These are phyloP conservation scores for Condylura cristata DNA, from an alignment of 2,113 vertebrate genomes.

Conservation along the genomic window DNA sequence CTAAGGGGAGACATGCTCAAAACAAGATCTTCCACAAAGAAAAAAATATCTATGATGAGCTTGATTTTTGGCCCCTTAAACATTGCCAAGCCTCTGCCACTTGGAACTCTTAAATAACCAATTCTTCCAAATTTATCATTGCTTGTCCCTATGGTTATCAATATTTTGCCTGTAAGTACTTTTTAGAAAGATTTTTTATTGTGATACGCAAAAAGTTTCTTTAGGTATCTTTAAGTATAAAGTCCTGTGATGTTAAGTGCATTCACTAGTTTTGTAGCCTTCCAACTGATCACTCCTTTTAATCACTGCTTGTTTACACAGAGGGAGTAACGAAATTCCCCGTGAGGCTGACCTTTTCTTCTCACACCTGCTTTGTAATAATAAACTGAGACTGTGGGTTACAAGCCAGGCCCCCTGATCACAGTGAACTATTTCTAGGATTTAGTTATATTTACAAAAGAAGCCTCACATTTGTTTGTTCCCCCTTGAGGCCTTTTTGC, in stretches of 20 bases:
- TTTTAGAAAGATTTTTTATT: background rate
- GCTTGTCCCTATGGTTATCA: background rate
- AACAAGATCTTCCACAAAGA: background rate
- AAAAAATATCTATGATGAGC: background rate
- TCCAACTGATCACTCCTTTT: background rate
- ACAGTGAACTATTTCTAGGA: background rate
- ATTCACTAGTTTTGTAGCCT: background rate
- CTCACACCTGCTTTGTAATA: background rate
- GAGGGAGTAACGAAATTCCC: background rate
- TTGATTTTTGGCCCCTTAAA: background rate
- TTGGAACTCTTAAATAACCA: background rate
- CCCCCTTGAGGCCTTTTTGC: background rate
- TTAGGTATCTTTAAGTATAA: background rate
- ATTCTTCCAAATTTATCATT: background rate
- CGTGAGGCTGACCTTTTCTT: background rate
- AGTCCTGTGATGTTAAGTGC: background rate
- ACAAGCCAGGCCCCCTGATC: background rate
- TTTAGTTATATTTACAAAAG: background rate
- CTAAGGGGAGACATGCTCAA: background rate
- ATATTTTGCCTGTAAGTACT: background rate
- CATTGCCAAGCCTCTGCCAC: background rate
- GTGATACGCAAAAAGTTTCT: background rate
- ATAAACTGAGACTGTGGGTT: background rate
- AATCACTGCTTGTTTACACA: background rate
- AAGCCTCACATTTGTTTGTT: background rate